phyloP scores from a whole-genome alignment of 2,113 vertebrate species.

The Phalacrocorax aristotelis region DNA sequence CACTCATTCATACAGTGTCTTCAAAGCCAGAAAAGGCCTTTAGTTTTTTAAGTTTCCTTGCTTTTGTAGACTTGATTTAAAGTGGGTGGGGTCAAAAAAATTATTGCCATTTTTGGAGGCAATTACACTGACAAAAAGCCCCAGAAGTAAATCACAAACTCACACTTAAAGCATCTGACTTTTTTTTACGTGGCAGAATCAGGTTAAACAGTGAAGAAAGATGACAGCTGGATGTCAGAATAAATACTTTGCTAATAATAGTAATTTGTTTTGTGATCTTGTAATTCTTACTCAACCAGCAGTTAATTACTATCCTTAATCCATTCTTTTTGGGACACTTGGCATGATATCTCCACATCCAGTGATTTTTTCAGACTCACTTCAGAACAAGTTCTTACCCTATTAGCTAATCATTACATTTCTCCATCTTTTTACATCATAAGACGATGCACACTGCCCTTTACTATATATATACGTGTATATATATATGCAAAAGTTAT shows the following conservation, averaged over 20 bases:
- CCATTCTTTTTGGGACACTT: background rate
- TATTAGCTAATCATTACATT: background rate
- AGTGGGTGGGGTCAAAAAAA: background rate
- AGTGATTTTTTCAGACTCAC: background rate
- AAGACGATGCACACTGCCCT: background rate
- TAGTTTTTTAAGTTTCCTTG: background rate
- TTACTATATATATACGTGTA: background rate
- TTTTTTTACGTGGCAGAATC: background rate
- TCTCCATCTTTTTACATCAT: background rate
- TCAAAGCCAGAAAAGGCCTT: background rate
- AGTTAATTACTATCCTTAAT: conserved; percentile 41
- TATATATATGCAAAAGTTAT: background rate
- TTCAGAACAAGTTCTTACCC: background rate
- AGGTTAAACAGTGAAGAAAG: background rate
- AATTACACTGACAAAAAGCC: background rate
- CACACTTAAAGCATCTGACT: background rate
- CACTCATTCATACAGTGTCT: background rate
- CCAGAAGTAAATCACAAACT: background rate
- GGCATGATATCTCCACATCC: background rate
- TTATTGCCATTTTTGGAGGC: background rate
- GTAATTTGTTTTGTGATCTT: conserved; percentile 51
- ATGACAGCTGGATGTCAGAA: background rate
- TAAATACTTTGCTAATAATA: conserved; percentile 35
- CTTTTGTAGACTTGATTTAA: background rate
- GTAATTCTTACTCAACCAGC: conserved; percentile 9